A percentile compares a stretch with the other conserved stretches of the same genome.
Conservation (phyloP, 2,797 vertebrate genomes). For the Sebastes hubbsi region DNA sequence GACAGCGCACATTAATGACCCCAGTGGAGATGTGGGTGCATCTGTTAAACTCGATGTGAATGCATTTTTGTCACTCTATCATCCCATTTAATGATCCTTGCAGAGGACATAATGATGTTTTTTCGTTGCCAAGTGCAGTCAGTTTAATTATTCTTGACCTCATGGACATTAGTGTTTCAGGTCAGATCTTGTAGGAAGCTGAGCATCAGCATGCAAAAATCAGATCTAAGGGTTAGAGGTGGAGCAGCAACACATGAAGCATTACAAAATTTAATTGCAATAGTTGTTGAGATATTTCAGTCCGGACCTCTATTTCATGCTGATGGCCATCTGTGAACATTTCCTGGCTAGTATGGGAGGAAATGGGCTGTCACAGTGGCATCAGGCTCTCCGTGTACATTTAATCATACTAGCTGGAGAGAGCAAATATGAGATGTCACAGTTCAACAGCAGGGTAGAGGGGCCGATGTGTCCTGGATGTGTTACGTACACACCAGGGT, state of each 20-base stretch:
- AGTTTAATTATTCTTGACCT: background rate
- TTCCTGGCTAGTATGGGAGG: conserved; percentile 11
- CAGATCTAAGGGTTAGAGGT: background rate
- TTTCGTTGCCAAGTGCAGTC: background rate
- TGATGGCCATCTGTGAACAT: conserved; percentile 16
- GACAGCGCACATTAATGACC: background rate
- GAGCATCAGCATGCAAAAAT: background rate
- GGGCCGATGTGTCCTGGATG: background rate
- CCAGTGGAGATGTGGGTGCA: background rate
- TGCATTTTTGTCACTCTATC: background rate
- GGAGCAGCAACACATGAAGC: background rate
- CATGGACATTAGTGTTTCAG: background rate
- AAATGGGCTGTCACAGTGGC: background rate
- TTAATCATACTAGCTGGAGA: conserved; percentile 10
- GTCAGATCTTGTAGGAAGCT: background rate
- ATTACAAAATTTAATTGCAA: background rate
- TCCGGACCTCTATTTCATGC: background rate
- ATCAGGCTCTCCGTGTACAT: background rate
- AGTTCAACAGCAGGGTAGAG: background rate
- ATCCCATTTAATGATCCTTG: conserved; percentile 1
- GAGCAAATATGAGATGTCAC: conserved; percentile 20
- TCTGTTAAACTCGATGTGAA: background rate
- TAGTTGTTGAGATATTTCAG: too few relatives aligned
- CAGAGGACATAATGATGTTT: background rate
- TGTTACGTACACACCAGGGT: background rate